Evolutionary conservation across 2,113 vertebrate species (phyloP).

Genomic region (Cyprinus carpio): DNA sequence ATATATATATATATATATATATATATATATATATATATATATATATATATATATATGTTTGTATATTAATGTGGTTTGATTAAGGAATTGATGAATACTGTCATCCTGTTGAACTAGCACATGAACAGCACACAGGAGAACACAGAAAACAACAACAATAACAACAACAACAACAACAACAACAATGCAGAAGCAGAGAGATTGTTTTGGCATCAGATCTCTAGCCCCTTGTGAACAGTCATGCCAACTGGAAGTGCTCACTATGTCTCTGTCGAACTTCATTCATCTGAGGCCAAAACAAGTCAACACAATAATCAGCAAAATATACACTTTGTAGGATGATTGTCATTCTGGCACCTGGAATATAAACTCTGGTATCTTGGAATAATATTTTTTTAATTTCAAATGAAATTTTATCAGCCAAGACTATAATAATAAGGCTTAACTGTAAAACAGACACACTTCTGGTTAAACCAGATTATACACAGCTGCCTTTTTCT

Average conservation of each 20-base stretch:
- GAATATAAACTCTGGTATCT: neutral
- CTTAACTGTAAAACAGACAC: neutral
- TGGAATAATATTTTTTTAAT: neutral
- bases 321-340: neutral
- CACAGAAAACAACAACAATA: neutral
- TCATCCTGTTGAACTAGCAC: neutral
- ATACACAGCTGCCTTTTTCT: neutral
- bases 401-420: neutral
- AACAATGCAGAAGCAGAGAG: neutral
- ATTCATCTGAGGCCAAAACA: neutral
- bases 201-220: constrained; percentile 5
- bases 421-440: neutral
- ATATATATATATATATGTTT: neutral
- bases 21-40: no score
- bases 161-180: neutral
- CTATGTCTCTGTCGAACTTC: neutral
- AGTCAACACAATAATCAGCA: neutral
- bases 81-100: neutral
- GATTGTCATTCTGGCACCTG: neutral
- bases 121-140: neutral
- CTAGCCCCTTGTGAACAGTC: neutral
- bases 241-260: neutral
- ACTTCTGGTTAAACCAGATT: neutral
- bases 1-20: no score
- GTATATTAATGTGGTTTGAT: neutral